phyloP scores from a whole-genome alignment of 1,140 invertebrate species.

The Colletes latitarsis region DNA sequence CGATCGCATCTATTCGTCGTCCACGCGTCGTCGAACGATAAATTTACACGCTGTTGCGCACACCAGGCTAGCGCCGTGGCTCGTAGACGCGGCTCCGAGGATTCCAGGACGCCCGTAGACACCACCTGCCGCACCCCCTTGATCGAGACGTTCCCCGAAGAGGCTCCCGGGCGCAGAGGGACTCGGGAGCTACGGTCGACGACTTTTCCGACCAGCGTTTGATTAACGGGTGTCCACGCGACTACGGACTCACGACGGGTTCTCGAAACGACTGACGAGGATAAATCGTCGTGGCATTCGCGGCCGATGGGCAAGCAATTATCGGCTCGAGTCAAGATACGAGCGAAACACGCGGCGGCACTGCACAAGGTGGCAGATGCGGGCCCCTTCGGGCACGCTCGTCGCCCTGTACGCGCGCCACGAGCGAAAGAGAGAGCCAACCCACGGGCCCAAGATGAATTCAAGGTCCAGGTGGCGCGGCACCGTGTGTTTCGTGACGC shows the following conservation, averaged over 20 bases:
- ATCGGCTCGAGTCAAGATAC: slow-evolving; percentile 45
- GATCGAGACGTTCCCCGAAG: not conserved
- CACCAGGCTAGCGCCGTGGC: not conserved
- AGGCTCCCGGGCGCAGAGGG: too few relatives aligned
- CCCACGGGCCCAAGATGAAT: slow-evolving; percentile 36
- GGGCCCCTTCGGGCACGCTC: slow-evolving; percentile 34
- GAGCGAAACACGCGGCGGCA: slow-evolving; percentile 33
- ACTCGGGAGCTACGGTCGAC: too few relatives aligned
- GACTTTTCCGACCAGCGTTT: too few relatives aligned
- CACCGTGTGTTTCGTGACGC: slow-evolving; percentile 40
- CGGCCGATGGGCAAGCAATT: slow-evolving; percentile 47
- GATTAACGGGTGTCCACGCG: too few relatives aligned
- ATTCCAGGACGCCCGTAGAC: not conserved
- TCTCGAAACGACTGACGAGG: slow-evolving; percentile 21
- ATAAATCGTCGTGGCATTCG: slow-evolving; percentile 49
- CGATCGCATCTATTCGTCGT: slow-evolving; percentile 14
- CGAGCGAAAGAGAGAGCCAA: slow-evolving; percentile 9
- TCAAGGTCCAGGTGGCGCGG: slow-evolving; percentile 30
- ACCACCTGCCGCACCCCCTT: slow-evolving; percentile 24
- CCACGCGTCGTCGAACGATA: slow-evolving; percentile 19
- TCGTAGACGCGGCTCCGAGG: not conserved
- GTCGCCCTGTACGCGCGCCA: not conserved
- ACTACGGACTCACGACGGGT: too few relatives aligned
- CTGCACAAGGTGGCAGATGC: slow-evolving; percentile 63
- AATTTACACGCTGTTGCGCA: slow-evolving; percentile 23